Base-by-base conservation (phyloP, 1,140 invertebrate genomes). In the Cyclina sinensis region DNA sequence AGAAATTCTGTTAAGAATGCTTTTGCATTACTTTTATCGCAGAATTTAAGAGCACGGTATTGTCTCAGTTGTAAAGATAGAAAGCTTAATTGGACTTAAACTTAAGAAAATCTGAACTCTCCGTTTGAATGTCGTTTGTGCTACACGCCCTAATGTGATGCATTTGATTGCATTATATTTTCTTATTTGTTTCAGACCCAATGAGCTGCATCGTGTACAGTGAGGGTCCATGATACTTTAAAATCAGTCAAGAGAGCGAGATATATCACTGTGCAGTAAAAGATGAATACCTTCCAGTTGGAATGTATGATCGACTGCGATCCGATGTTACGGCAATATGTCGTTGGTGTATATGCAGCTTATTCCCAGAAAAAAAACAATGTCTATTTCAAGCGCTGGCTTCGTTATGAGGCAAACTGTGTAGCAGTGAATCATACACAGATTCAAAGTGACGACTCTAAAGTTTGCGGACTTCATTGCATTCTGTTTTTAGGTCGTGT, bases 201-300 rank as follows among this genome's bases (percentile, higher is more conserved):
- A 86, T 46, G 0, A 86, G 85, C 27, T 86, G 85, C 30, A 32
- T 86, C 0, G 74, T 86, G 1, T 86, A 86, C 30, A 86, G 85
- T 48, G 57, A 43, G 79, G 86, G 85, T 68, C 80, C 83, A 14
- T 74, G 65, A 12, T 89, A 79, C 54, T 87, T 91, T 35, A 78
- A 89, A 79, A 84, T 91, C n/a, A 89, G 87, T 51, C 32, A 74
- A 27, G 87, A 80, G 37, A 62, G 82, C 35, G 82, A 87, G n/a
- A n/a, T n/a, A n/a, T 39, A 84, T 85, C 21, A 32, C 83, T n/a
- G 12, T 54, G 51, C 54, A 16, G 43, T 35, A 54, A 48, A 32
- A n/a, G n/a, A 62, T 90, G 65, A 83, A 78, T n/a, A 74, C 46
- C 4, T 21, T 27, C 51, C 79, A 90, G 70, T n/a, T 90, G 39